Conservation (phyloP, 1,140 invertebrate species). For the Ganaspis sp. region DNA sequence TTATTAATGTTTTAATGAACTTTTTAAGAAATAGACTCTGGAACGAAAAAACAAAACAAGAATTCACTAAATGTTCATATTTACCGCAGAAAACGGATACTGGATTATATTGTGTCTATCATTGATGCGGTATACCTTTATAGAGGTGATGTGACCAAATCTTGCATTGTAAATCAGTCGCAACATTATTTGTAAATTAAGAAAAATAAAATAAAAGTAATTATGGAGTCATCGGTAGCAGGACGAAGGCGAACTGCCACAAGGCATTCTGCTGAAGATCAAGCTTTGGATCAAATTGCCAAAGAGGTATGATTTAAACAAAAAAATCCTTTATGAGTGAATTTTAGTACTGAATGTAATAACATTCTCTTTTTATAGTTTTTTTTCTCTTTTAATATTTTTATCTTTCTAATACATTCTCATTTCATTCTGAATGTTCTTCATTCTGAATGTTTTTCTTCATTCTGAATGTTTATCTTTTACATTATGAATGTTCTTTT, state of each 20-base stretch:
- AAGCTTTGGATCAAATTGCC: constrained; percentile 91
- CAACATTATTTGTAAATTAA: constrained; percentile 9
- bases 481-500: too few relatives aligned
- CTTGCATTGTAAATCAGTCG: neutral
- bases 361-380: too few relatives aligned
- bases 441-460: too few relatives aligned
- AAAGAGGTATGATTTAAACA: constrained; percentile 83
- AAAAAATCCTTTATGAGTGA: neutral
- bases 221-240: constrained; percentile 81
- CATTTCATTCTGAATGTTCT: too few relatives aligned
- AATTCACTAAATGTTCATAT: constrained; percentile 1
- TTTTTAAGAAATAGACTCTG: too few relatives aligned
- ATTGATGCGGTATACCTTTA: neutral
- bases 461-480: too few relatives aligned
- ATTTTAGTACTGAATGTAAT: neutral
- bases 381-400: too few relatives aligned
- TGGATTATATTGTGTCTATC: constrained; percentile 2
- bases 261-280: constrained; percentile 89
- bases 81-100: neutral
- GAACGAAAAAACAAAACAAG: too few relatives aligned
- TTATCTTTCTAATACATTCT: too few relatives aligned
- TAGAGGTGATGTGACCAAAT: constrained; percentile 20
- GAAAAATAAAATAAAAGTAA: constrained; percentile 41
- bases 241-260: constrained; percentile 84
- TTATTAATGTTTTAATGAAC: too few relatives aligned